Evolutionary conservation across 2,888 invertebrate species (phyloP).

Genomic region (Rambutsinella grinnellia): DNA sequence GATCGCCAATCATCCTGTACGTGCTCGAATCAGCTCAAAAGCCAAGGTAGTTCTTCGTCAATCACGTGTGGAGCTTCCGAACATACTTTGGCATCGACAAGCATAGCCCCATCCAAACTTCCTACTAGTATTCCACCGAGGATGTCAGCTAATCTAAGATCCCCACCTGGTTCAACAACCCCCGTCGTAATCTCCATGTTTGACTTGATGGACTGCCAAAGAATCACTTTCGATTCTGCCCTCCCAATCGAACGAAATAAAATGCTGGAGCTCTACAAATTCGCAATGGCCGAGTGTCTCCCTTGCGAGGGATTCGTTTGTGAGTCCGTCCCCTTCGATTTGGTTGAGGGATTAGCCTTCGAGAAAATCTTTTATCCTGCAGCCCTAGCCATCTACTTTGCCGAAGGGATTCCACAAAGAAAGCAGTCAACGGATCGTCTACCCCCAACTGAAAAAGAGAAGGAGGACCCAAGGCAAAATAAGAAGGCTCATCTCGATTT

Average conservation of each 20-base stretch:
- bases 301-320: constrained; percentile 58
- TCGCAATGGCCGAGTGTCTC: constrained; percentile 58
- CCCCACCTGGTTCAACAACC: background rate
- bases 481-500: constrained; percentile 12
- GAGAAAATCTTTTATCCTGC: constrained; percentile 56
- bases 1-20: constrained; percentile 25
- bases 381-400: constrained; percentile 53
- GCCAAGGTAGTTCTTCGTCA: background rate
- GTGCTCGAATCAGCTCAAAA: background rate
- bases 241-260: constrained; percentile 36
- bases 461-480: background rate
- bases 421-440: constrained; percentile 6
- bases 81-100: constrained; percentile 23
- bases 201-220: constrained; percentile 18
- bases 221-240: constrained; percentile 36
- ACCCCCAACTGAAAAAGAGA: background rate
- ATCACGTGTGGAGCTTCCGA: background rate
- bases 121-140: constrained; percentile 28
- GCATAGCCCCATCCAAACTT: constrained; percentile 28
- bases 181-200: background rate
- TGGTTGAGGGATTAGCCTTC: constrained; percentile 49
- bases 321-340: constrained; percentile 53
- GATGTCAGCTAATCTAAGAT: constrained; percentile 15
- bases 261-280: constrained; percentile 57
- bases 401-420: constrained; percentile 40